Percentiles rank a stretch among this genome's conserved stretches.
These are phyloP conservation scores for Micoletzkya japonica DNA, from an alignment of 2,888 invertebrate species.

Conservation along the genomic window DNA sequence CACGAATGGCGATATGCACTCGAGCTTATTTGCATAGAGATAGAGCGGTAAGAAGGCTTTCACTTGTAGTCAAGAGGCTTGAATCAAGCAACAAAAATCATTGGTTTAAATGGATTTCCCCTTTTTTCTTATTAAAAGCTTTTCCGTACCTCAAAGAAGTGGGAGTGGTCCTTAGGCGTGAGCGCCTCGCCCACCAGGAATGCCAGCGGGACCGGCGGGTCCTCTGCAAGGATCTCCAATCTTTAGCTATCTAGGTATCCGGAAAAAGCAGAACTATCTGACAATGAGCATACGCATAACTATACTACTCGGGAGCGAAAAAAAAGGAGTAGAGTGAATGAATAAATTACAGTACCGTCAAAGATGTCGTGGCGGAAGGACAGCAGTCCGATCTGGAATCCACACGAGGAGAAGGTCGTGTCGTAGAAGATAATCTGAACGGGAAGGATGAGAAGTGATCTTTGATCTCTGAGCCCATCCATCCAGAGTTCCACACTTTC, in stretches of 20 bases:
- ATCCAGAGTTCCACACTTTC: not conserved
- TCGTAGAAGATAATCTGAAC: constrained; percentile 27
- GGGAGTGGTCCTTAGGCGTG: constrained; percentile 14
- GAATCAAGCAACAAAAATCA: no score
- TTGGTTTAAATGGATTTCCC: no score
- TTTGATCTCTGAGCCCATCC: no score
- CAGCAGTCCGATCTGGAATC: constrained; percentile 16
- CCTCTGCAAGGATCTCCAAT: constrained; percentile 3
- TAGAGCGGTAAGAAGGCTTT: no score
- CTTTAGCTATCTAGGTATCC: not conserved
- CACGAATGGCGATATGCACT: no score
- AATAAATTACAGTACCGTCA: constrained; percentile 6
- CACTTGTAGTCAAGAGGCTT: no score
- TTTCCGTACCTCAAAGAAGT: constrained; percentile 21
- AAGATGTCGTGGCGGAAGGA: constrained; percentile 27
- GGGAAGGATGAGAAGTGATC: no score
- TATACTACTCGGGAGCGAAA: no score
- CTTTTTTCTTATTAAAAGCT: no score
- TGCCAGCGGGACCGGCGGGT: constrained; percentile 22
- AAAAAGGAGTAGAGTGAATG: not conserved
- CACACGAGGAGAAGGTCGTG: constrained; percentile 15
- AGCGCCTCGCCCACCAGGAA: constrained; percentile 25
- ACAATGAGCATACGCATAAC: not conserved
- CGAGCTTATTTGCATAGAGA: no score
- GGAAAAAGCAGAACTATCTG: not conserved